These are phyloP conservation scores for Chrysochloris asiatica DNA, from an alignment of 2,113 vertebrate species.

Conservation along the genomic window DNA sequence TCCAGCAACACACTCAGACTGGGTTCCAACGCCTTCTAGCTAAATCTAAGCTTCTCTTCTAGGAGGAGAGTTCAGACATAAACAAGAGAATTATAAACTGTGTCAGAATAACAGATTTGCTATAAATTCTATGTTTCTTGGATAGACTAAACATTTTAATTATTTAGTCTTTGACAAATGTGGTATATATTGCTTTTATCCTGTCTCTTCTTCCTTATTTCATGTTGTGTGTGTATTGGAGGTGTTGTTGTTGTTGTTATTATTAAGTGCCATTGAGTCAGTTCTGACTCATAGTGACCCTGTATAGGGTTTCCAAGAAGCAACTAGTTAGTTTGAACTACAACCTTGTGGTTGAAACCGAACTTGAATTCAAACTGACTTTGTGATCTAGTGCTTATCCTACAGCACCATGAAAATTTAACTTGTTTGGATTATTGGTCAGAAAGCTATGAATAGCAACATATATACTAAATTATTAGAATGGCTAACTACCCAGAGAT, in stretches of 20 bases:
- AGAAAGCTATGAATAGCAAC: background rate
- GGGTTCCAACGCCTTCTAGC: background rate
- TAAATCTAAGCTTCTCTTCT: background rate
- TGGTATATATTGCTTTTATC: background rate
- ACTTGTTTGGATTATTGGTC: background rate
- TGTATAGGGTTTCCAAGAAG: too few species aligned
- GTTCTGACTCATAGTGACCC: too few species aligned
- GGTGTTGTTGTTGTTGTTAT: too few species aligned
- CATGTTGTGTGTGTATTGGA: background rate
- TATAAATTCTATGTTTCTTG: background rate
- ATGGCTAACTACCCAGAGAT: background rate
- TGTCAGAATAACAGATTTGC: background rate
- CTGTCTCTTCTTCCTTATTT: background rate
- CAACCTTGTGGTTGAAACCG: too few species aligned
- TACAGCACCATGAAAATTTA: too few species aligned
- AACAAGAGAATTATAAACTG: background rate
- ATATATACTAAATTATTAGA: too few species aligned
- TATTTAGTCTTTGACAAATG: background rate
- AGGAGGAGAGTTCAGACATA: background rate
- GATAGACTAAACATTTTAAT: background rate
- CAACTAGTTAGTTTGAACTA: too few species aligned
- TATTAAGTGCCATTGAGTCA: too few species aligned
- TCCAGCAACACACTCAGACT: fast-evolving
- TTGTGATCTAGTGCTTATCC: too few species aligned
- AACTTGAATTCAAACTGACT: too few species aligned